These are phyloP conservation scores for Nemotelus nigrinus DNA, from an alignment of 2,888 invertebrate genomes.

Conservation along the genomic window DNA sequence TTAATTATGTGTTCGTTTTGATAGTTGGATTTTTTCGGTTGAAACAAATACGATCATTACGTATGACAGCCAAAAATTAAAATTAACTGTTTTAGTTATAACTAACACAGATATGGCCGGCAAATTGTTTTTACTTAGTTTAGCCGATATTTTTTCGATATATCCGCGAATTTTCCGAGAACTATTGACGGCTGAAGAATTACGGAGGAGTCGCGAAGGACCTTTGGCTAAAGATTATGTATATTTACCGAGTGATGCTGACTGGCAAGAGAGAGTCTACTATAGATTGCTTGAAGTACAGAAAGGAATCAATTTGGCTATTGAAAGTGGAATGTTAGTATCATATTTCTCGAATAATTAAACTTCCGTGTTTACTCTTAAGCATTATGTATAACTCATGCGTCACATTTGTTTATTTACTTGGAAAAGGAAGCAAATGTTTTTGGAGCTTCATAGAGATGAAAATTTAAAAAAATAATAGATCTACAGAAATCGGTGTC, in stretches of 20 bases:
- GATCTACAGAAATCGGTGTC: too few species aligned
- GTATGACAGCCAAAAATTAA: too few species aligned
- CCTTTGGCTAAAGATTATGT: slow-evolving; percentile 61
- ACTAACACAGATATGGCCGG: slow-evolving; percentile 56
- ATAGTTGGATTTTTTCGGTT: too few species aligned
- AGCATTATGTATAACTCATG: neutral
- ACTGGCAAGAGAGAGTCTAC: slow-evolving; percentile 69
- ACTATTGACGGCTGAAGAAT: slow-evolving; percentile 67
- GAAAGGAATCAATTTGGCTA: slow-evolving; percentile 64
- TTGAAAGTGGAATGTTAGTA: slow-evolving; percentile 59
- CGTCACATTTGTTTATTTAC: neutral
- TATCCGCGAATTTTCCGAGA: slow-evolving; percentile 74
- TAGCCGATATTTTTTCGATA: slow-evolving; percentile 70
- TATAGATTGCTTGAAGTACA: slow-evolving; percentile 68
- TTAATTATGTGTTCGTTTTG: too few species aligned
- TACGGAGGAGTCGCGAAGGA: slow-evolving; percentile 64
- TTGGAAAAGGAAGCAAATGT: neutral
- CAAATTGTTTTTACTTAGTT: slow-evolving; percentile 61
- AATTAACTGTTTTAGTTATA: too few species aligned
- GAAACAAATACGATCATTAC: too few species aligned
- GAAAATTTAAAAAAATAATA: too few species aligned
- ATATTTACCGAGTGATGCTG: slow-evolving; percentile 68
- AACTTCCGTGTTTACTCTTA: neutral
- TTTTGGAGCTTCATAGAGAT: neutral
- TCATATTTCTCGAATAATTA: slow-evolving; percentile 29